phyloP scores from a whole-genome alignment of 2,113 vertebrate species.

The Dromas ardeola region DNA sequence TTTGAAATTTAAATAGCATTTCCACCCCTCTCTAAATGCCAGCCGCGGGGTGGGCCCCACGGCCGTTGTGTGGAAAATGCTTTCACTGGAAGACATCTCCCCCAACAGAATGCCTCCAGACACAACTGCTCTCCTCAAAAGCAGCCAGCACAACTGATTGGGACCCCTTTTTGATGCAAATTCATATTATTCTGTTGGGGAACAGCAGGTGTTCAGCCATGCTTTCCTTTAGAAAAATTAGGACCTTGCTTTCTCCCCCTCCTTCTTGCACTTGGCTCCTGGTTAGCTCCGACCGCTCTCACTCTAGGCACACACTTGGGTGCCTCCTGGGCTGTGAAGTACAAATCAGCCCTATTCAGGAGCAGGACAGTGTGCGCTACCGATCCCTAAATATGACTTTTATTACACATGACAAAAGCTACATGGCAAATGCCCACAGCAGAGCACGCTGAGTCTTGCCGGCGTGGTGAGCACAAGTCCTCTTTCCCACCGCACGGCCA shows the following conservation, averaged over 20 bases:
- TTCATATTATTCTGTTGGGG: conserved; percentile 62
- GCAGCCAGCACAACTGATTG: conserved; percentile 62
- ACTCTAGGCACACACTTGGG: neutral
- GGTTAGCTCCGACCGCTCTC: neutral
- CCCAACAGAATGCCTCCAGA: conserved; percentile 72
- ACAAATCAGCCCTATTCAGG: neutral
- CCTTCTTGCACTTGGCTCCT: neutral
- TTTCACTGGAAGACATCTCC: conserved; percentile 62
- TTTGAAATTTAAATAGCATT: conserved; percentile 75
- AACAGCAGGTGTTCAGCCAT: conserved; percentile 74
- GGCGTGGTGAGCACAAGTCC: rapidly evolving
- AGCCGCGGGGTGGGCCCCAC: conserved; percentile 33
- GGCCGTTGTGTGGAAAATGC: conserved; percentile 40
- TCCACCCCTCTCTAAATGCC: conserved; percentile 59
- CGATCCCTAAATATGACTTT: neutral
- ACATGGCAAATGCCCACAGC: neutral
- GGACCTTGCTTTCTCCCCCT: conserved; percentile 13
- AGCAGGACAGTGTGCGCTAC: neutral
- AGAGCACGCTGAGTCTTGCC: rapidly evolving
- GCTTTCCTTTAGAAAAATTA: conserved; percentile 56
- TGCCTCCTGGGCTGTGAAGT: neutral
- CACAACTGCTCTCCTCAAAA: conserved; percentile 67
- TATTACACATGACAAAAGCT: neutral
- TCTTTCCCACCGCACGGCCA: rapidly evolving
- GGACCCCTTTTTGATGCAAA: conserved; percentile 74